Evolutionary conservation across 2,113 vertebrate species (phyloP), one percentile per base, ranked within the genome.

Genomic region (Sinosuthora webbiana): DNA sequence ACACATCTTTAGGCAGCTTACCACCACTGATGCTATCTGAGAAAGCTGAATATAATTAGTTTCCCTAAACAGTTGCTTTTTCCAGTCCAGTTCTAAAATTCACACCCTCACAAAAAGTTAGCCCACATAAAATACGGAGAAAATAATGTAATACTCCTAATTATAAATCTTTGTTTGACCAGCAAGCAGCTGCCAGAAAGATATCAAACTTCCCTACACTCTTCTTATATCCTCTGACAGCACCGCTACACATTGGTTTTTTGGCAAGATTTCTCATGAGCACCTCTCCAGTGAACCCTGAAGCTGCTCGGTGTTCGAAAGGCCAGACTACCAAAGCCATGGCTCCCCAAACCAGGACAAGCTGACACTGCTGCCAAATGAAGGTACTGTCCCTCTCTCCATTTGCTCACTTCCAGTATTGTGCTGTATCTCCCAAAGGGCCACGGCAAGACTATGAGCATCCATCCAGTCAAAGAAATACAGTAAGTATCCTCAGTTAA

Each of bases 271-370:
- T 70, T 79, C 52, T 71, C 44, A 50, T 5, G 12, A 77, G 6
- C 4, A 12, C 13, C 35, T 57, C 57, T 57, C 24, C 57, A 68
- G 7, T 2, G 4, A 91, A 44, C 17, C 10, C 19, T 64, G 10
- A 12, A 2, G 2, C 1, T 5, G 10, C 18, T 27, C 11, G 25
- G 17, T 77, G 50, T 56, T 62, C 63, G 33, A 52, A 88, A 73
- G 67, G 75, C 35, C 74, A 30, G 70, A 64, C 16, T 31, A 15
- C 11, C 28, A 44, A 18, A 15, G 15, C 45, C 50, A 56, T 0
- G 23, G 50, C 23, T 62, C 33, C 55, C 15, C 0, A 0, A 37
- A 35, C 3, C 50, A 39, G 11, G 0, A 65, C 3, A 56, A 67
- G 30, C 27, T 25, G 31, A 17, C 60, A 7, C 9, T 37, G 35